Evolutionary conservation across 2,113 vertebrate species (phyloP).

Genomic region (Ceratotherium simum): DNA sequence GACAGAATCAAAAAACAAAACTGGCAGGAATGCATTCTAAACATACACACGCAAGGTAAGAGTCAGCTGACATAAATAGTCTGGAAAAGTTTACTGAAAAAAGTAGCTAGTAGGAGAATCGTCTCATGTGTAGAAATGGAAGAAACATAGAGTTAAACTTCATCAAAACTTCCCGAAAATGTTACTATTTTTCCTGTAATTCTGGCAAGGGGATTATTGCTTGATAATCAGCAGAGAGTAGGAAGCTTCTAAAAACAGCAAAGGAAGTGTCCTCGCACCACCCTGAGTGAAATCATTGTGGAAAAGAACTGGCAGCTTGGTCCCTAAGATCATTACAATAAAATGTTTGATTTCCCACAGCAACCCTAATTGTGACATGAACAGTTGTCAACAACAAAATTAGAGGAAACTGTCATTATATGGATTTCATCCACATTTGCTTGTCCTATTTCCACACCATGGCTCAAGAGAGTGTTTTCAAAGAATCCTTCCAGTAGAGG

Average conservation of each 20-base stretch:
- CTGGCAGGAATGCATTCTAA: neutral
- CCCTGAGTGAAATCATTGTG: constrained; percentile 33
- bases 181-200: neutral
- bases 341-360: constrained; percentile 65
- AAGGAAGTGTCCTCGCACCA: neutral
- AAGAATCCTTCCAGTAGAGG: neutral
- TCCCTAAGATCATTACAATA: constrained; percentile 73
- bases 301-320: neutral
- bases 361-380: constrained; percentile 59
- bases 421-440: neutral
- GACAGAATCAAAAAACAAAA: constrained; percentile 31
- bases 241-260: neutral
- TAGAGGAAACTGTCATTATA: constrained; percentile 31
- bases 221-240: neutral
- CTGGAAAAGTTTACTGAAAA: neutral
- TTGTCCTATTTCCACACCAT: constrained; percentile 33
- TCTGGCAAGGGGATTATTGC: constrained; percentile 20
- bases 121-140: neutral
- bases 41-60: neutral
- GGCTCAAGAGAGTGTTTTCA: constrained; percentile 47
- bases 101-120: neutral
- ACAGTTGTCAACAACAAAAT: constrained; percentile 73
- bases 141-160: neutral
- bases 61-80: neutral
- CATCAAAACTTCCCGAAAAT: constrained; percentile 4